Conservation (phyloP, 2,113 vertebrate species). For the Pycnonotus jocosus region DNA sequence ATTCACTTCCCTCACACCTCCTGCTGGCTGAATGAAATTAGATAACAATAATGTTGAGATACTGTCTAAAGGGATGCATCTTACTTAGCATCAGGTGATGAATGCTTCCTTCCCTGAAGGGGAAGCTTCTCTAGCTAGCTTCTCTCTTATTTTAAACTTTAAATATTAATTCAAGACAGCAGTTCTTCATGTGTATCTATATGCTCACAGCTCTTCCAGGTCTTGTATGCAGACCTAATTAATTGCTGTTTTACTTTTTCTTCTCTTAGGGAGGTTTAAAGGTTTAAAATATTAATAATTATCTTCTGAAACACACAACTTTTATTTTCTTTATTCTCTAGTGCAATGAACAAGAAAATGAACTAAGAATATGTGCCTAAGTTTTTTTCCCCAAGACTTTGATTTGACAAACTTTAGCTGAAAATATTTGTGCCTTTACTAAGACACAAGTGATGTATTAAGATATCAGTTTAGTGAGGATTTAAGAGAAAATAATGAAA, state of each 20-base stretch:
- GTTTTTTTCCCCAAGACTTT: not conserved
- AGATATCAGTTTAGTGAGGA: not conserved
- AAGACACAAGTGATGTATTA: too few species aligned
- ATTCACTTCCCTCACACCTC: not conserved
- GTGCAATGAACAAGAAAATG: not conserved
- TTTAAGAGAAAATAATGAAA: not conserved
- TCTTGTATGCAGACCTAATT: not conserved
- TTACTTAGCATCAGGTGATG: not conserved
- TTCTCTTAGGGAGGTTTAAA: not conserved
- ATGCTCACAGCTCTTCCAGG: not conserved
- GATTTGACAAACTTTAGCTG: not conserved
- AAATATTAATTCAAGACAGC: not conserved
- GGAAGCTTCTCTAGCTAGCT: too few species aligned
- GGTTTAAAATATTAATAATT: not conserved
- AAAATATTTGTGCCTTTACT: not conserved
- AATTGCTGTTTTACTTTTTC: not conserved
- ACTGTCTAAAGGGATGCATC: not conserved
- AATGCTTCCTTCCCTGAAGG: not conserved
- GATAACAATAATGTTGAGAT: not conserved
- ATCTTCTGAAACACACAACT: not conserved
- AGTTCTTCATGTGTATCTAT: fast-evolving
- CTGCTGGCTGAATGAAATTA: not conserved
- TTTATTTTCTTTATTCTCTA: not conserved
- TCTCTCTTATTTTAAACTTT: not conserved
- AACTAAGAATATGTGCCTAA: not conserved